These are phyloP conservation scores for Hypanus sabinus DNA, from an alignment of 2,113 vertebrate genomes.

Conservation along the genomic window DNA sequence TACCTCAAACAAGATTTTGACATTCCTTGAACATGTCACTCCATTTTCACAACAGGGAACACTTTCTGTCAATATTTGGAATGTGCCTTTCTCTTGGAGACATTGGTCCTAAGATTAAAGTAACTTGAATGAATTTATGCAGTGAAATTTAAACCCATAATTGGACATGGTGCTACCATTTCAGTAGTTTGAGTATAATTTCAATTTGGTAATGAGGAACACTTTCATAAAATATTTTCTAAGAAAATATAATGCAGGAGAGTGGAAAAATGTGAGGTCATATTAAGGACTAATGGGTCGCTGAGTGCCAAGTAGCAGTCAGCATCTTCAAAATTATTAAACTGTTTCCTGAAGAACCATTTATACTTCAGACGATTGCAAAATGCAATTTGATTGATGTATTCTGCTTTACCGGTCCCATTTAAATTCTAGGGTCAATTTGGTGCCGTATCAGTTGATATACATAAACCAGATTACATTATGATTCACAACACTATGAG, in stretches of 20 bases:
- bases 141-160: not conserved
- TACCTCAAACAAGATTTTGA: conserved; percentile 22
- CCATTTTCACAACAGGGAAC: conserved; percentile 36
- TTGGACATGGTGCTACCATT: not conserved
- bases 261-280: not conserved
- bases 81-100: not conserved
- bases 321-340: not conserved
- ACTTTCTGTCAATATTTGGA: conserved; percentile 21
- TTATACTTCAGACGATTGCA: not conserved
- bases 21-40: conserved; percentile 25
- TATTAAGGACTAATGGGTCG: not conserved
- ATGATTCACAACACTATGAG: not conserved
- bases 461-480: not conserved
- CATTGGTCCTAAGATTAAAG: conserved; percentile 4
- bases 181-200: not conserved
- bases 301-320: not conserved
- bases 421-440: not conserved
- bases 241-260: not conserved
- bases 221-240: not conserved
- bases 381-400: not conserved
- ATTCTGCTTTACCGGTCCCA: not conserved
- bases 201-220: not conserved
- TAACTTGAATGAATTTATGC: not conserved
- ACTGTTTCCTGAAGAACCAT: not conserved
- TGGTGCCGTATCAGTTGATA: not conserved